Conservation (phyloP, 2,888 invertebrate species). For the Troides aeacus region DNA sequence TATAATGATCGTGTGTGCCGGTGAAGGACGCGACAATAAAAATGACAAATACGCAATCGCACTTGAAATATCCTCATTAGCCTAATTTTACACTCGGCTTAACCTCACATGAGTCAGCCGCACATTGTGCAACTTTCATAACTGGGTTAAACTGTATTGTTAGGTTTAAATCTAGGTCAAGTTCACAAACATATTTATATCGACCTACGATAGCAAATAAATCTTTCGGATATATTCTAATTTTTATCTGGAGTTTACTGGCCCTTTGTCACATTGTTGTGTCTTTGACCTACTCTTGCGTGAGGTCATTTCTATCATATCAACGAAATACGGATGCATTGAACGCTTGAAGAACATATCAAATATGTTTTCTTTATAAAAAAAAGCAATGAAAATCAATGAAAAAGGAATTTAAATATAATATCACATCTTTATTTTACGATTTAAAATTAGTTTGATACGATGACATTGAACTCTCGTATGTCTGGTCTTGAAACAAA, state of each 20-base stretch:
- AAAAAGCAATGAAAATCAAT: constrained; percentile 17
- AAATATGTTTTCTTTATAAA: constrained; percentile 8
- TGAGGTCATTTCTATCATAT: constrained; percentile 15
- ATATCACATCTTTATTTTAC: constrained; percentile 10
- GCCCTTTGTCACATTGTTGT: constrained; percentile 27
- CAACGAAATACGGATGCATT: constrained; percentile 4
- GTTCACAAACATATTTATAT: constrained; percentile 45
- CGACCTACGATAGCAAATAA: constrained; percentile 30
- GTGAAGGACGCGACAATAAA: constrained; percentile 39
- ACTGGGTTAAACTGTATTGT: constrained; percentile 62
- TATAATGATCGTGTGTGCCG: constrained; percentile 29
- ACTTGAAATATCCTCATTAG: constrained; percentile 47
- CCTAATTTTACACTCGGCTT: constrained; percentile 45
- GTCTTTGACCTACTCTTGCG: constrained; percentile 29
- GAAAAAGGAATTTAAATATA: constrained; percentile 3
- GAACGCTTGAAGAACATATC: background rate
- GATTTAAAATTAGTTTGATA: constrained; percentile 17
- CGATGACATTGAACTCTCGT: constrained; percentile 34
- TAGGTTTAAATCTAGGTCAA: constrained; percentile 62
- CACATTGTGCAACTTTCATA: constrained; percentile 62
- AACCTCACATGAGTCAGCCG: constrained; percentile 50
- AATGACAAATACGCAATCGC: constrained; percentile 33
- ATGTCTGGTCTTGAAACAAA: constrained; percentile 33
- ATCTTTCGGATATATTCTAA: constrained; percentile 21
- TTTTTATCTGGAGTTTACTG: constrained; percentile 24